Evolutionary conservation across 2,888 invertebrate genomes (phyloP).

Genomic region (Apodemia mormo): DNA sequence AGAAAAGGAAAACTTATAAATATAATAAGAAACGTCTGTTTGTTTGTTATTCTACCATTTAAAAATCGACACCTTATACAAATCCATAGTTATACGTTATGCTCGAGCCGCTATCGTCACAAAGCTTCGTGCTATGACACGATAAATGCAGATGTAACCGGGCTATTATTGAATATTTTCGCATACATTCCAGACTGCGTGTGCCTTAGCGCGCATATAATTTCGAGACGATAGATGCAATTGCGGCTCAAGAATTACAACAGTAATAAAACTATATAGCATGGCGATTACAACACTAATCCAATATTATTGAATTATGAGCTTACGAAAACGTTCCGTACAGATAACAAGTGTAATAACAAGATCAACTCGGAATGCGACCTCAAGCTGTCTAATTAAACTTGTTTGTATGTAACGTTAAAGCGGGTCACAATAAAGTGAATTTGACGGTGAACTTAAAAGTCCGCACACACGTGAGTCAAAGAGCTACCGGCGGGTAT

Average conservation of each 20-base stretch:
- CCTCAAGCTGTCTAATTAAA: slow-evolving; percentile 14
- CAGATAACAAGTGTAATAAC: slow-evolving; percentile 2
- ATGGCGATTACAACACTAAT: neutral
- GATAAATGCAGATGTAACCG: too few relatives aligned
- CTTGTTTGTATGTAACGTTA: slow-evolving; percentile 8
- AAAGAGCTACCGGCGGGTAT: neutral
- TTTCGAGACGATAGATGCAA: too few relatives aligned
- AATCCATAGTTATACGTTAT: too few relatives aligned
- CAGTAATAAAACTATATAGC: neutral
- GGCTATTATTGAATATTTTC: too few relatives aligned
- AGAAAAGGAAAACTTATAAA: too few relatives aligned
- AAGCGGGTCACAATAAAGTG: slow-evolving; percentile 5
- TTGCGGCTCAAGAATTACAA: neutral
- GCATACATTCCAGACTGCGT: too few relatives aligned
- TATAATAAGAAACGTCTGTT: too few relatives aligned
- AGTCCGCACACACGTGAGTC: neutral
- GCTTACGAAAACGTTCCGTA: slow-evolving; percentile 5
- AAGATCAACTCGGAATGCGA: neutral
- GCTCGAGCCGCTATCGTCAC: too few relatives aligned
- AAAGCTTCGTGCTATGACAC: too few relatives aligned
- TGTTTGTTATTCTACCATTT: too few relatives aligned
- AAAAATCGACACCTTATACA: too few relatives aligned
- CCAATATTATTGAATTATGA: neutral
- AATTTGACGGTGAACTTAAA: slow-evolving; percentile 14
- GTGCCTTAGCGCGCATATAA: too few relatives aligned